Evolutionary conservation across 2,888 invertebrate genomes (phyloP), one percentile per base, ranked within the genome.

Genomic region (Smittia aterrima): DNA sequence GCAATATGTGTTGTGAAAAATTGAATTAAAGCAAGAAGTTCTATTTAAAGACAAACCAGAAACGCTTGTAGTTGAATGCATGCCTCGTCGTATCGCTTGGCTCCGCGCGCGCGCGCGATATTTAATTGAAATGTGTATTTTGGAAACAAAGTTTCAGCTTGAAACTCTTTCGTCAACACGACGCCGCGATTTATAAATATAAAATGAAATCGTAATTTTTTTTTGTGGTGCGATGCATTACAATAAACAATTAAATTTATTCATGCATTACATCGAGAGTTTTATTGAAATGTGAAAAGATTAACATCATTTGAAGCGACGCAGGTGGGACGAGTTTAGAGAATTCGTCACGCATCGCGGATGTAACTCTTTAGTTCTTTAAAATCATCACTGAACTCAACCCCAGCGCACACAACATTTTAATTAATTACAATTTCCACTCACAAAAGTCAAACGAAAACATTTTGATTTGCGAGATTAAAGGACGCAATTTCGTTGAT

Each of bases 401-500:
- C 47, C 3, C 47, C n/a, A 47, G 47, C 16, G 2, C 6, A 40
- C 22, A 6, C 62, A 62, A 20, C 62, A 62, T 66, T 66, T 66
- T 66, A 66, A 66, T 24, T 66, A 66, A 66, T 66, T 66, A 25
- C 6, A 66, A 58, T 66, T 32, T 40, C 38, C 38, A 25, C 13
- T 40, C 25, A 64, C 3, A 27, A 27, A 27, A 24, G 64, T 64
- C 24, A 27, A 64, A 64, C 6, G 22, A 64, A 64, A 64, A 38
- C 18, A 54, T 62, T 40, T 54, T 72, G 62, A 72, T 70, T 70
- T 25, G 20, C 54, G 58, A 72, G 72, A 72, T 72, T 72, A 72
- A 72, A 72, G 72, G 40, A 62, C 24, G 58, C 38, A 72, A 72
- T 72, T 40, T 72, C 62, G 20, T 25, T 72, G 72, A 72, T 72